Conservation (phyloP, 1,140 invertebrate genomes). For the Caenorhabditis brenneri region DNA sequence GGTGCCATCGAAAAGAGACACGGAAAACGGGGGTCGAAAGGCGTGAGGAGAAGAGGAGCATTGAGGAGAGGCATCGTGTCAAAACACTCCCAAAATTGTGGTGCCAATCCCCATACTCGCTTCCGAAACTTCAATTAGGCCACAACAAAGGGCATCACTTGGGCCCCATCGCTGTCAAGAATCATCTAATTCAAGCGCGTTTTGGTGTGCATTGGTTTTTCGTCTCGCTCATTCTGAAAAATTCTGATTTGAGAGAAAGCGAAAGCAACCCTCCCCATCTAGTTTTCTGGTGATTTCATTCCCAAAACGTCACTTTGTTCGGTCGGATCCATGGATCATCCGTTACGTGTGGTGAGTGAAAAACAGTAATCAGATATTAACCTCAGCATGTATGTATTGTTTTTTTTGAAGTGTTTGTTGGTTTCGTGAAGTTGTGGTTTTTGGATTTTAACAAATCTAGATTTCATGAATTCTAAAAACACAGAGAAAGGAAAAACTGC, state of each 20-base stretch:
- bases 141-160: constrained; percentile 40
- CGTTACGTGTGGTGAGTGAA: background rate
- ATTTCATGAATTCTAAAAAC: no score
- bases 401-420: no score
- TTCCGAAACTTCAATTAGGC: constrained; percentile 42
- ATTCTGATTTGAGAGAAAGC: background rate
- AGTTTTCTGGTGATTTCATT: background rate
- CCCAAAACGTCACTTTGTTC: constrained; percentile 13
- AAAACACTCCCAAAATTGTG: constrained; percentile 39
- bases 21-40: background rate
- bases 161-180: constrained; percentile 29
- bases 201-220: constrained; percentile 16
- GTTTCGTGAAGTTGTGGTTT: no score
- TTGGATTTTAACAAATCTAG: no score
- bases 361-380: background rate
- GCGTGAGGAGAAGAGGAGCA: background rate
- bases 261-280: background rate
- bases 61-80: background rate
- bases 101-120: constrained; percentile 30
- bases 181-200: constrained; percentile 23
- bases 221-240: background rate
- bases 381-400: no score
- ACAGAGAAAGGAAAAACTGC: no score
- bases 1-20: background rate
- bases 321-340: background rate